Percentiles rank a stretch among this genome's conserved stretches.
phyloP scores from a whole-genome alignment of 2,113 vertebrate genomes.

The Ailuropoda melanoleuca region DNA sequence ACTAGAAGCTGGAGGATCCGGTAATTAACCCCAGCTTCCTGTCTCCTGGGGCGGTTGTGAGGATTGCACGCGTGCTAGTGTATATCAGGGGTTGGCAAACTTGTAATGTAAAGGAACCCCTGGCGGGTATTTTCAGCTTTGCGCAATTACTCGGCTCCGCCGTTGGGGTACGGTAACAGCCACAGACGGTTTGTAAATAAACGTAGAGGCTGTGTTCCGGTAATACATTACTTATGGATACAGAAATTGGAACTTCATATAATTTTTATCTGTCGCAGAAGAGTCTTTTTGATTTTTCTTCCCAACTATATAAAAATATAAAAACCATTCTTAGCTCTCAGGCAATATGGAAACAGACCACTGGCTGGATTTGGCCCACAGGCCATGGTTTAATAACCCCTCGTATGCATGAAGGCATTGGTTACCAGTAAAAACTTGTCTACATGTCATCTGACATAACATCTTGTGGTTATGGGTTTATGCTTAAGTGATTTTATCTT shows the following conservation, averaged over 20 bases:
- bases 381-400: neutral
- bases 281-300: neutral
- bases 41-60: neutral
- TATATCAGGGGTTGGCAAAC: neutral
- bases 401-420: neutral
- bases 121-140: neutral
- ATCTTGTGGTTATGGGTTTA: neutral
- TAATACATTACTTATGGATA: neutral
- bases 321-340: neutral
- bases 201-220: neutral
- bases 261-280: neutral
- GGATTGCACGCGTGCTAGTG: neutral
- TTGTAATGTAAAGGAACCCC: neutral
- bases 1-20: neutral
- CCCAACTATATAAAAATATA: neutral
- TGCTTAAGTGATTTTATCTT: neutral
- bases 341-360: neutral
- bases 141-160: neutral
- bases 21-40: neutral
- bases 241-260: neutral
- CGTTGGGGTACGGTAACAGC: accelerated
- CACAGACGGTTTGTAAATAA: accelerated
- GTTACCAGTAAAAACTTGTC: neutral
- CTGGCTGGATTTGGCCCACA: neutral
- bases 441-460: neutral